Conservation (phyloP, 2,888 invertebrate species). For the Acanthacorydalis orientalis region DNA sequence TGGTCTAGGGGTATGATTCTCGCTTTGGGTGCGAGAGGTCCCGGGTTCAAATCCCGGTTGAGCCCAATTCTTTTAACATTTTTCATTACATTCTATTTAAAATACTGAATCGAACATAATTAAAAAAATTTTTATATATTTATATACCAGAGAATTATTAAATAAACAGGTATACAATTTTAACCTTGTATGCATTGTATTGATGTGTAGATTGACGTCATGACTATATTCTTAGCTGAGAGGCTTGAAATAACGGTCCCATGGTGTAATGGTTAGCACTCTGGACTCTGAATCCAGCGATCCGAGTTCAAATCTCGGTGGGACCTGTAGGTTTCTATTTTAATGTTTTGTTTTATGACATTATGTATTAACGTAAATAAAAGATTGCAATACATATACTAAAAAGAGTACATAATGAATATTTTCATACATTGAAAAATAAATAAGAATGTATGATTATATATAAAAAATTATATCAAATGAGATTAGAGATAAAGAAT, state of each 20-base stretch:
- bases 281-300: conserved; percentile 68
- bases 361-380: no score
- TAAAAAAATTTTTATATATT: neutral
- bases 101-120: no score
- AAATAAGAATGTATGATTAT: no score
- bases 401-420: no score
- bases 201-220: no score
- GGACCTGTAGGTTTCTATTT: conserved; percentile 27
- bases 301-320: conserved; percentile 69
- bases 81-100: neutral
- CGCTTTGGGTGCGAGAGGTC: conserved; percentile 32
- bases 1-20: conserved; percentile 32
- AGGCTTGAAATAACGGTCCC: conserved; percentile 27
- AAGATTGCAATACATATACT: no score
- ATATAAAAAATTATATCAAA: no score
- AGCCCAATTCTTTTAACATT: conserved; percentile 16
- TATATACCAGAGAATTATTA: neutral
- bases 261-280: conserved; percentile 67
- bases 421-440: no score
- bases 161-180: no score
- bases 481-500: no score
- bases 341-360: neutral
- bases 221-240: no score
- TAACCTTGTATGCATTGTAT: no score
- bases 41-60: conserved; percentile 31